phyloP scores from a whole-genome alignment of 2,113 vertebrate species.

The Numenius arquata region DNA sequence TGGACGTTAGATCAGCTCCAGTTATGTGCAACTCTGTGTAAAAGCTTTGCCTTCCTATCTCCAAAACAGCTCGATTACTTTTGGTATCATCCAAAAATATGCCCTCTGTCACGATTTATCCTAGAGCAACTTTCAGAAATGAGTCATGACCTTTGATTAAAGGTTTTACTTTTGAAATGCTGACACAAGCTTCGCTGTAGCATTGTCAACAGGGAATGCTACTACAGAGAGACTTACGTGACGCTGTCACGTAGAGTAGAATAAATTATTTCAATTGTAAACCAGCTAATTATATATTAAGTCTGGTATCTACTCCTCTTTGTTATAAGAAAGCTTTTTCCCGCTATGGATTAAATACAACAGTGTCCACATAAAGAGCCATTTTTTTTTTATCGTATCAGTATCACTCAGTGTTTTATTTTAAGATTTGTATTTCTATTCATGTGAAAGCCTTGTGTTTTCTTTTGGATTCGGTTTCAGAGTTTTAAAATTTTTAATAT shows the following conservation, averaged over 20 bases:
- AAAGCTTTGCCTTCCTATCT: neutral
- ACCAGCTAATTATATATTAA: neutral
- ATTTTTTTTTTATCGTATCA: neutral
- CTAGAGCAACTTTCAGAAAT: neutral
- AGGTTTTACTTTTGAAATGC: conserved; percentile 7
- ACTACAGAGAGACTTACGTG: neutral
- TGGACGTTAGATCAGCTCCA: neutral
- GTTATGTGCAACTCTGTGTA: neutral
- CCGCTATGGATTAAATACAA: neutral
- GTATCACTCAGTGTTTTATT: neutral
- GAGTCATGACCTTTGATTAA: neutral
- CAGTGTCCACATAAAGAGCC: neutral
- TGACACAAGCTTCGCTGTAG: neutral
- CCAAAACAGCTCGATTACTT: neutral
- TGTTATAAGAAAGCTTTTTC: neutral
- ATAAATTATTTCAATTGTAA: conserved; percentile 38
- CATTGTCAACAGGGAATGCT: neutral
- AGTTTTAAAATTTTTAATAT: neutral
- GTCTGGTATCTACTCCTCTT: neutral
- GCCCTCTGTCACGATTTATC: neutral
- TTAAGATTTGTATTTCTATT: neutral
- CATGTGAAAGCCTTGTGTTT: neutral
- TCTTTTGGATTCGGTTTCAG: neutral
- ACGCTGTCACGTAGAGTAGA: neutral
- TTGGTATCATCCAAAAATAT: neutral